phyloP scores from a whole-genome alignment of 2,113 vertebrate species.

The Euleptes europaea region DNA sequence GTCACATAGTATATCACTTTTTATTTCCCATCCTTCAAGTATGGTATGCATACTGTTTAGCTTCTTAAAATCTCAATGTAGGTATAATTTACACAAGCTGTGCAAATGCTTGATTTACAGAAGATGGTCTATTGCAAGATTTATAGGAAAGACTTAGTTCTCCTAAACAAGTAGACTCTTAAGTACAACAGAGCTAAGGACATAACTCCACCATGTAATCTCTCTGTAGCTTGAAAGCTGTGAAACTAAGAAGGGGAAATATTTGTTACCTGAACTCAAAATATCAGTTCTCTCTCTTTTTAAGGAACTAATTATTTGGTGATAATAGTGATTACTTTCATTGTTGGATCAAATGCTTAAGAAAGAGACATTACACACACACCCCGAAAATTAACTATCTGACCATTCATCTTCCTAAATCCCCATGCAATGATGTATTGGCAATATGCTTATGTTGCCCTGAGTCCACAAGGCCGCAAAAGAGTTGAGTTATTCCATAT shows the following conservation, averaged over 20 bases:
- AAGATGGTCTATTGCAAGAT: conserved; percentile 69
- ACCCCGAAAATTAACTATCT: not conserved
- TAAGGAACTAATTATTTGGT: conserved; percentile 10
- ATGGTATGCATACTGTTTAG: conserved; percentile 78
- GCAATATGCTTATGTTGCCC: no score
- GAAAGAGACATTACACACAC: not conserved
- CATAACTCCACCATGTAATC: conserved; percentile 48
- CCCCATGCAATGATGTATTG: no score
- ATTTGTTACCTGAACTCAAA: conserved; percentile 23
- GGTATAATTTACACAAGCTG: conserved; percentile 80
- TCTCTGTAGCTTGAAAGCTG: conserved; percentile 44
- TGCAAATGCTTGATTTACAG: conserved; percentile 70
- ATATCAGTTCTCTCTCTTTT: conserved; percentile 36
- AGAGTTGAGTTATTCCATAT: no score
- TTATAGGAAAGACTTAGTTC: conserved; percentile 67
- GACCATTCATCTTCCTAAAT: no score
- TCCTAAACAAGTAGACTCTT: conserved; percentile 65
- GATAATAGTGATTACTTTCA: conserved; percentile 12
- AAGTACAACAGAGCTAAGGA: conserved; percentile 44
- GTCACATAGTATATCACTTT: conserved; percentile 80
- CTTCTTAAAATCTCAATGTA: conserved; percentile 78
- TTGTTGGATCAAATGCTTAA: conserved; percentile 30
- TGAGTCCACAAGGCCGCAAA: no score
- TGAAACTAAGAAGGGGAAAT: conserved; percentile 58
- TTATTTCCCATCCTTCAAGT: conserved; percentile 81